Conservation (phyloP, 2,888 invertebrate species). For the Micoletzkya japonica region DNA sequence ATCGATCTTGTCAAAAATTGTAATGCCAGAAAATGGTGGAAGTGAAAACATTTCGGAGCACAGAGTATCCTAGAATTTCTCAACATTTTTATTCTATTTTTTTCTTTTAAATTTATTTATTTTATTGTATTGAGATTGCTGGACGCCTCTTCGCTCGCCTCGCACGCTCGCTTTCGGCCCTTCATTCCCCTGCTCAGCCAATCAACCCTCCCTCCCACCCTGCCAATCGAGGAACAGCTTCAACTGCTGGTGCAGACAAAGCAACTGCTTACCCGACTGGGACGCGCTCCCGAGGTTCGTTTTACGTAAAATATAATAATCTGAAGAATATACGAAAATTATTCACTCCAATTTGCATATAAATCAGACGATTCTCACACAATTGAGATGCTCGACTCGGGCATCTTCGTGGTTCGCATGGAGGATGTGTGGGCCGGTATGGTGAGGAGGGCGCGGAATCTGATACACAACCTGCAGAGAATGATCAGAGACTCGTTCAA, state of each 20-base stretch:
- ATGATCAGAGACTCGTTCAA: conserved; percentile 34
- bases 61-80: too few species aligned
- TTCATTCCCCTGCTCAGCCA: not conserved
- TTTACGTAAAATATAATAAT: not conserved
- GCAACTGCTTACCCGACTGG: conserved; percentile 3
- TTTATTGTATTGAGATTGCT: too few species aligned
- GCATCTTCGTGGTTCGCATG: conserved; percentile 35
- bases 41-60: too few species aligned
- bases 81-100: too few species aligned
- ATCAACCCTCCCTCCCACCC: not conserved
- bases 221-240: conserved; percentile 10
- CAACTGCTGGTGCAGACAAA: conserved; percentile 3
- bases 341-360: not conserved
- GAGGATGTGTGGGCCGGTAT: conserved; percentile 35
- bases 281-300: conserved; percentile 11
- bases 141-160: not conserved
- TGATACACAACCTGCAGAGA: conserved; percentile 34
- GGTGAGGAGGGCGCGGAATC: conserved; percentile 31
- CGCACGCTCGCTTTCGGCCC: conserved; percentile 6
- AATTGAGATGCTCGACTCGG: conserved; percentile 32
- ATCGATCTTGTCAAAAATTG: too few species aligned
- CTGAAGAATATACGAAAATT: not conserved
- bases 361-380: not conserved
- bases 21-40: too few species aligned
- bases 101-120: too few species aligned